Evolutionary conservation across 2,888 invertebrate species (phyloP).

Genomic region (Carpatolechia fugitivella): DNA sequence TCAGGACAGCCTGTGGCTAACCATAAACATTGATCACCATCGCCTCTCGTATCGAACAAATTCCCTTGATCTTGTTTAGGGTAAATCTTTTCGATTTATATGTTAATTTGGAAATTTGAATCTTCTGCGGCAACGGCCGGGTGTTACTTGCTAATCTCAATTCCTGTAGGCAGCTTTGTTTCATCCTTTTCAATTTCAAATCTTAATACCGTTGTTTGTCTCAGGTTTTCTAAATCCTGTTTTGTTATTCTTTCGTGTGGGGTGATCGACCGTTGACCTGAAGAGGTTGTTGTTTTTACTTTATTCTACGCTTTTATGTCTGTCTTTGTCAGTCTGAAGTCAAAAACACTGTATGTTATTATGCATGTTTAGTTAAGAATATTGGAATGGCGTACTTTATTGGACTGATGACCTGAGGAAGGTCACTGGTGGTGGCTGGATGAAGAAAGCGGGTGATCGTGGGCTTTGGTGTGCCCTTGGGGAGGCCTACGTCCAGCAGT

Average conservation of each 20-base stretch:
- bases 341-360: too few relatives aligned
- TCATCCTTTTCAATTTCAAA: constrained; percentile 38
- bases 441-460: too few relatives aligned
- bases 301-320: background rate
- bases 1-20: constrained; percentile 15
- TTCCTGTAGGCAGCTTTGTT: constrained; percentile 46
- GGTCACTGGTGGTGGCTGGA: too few relatives aligned
- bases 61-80: constrained; percentile 76
- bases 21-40: constrained; percentile 67
- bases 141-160: constrained; percentile 60
- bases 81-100: constrained; percentile 78
- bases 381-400: too few relatives aligned
- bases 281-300: background rate
- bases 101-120: constrained; percentile 76
- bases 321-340: background rate
- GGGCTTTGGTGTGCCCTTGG: too few relatives aligned
- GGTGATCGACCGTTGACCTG: background rate
- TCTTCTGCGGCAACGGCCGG: constrained; percentile 55
- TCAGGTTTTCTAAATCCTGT: constrained; percentile 24
- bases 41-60: constrained; percentile 61
- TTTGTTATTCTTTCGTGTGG: constrained; percentile 19
- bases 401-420: too few relatives aligned
- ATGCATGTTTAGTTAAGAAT: too few relatives aligned
- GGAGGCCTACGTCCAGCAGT: too few relatives aligned
- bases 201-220: constrained; percentile 31